Conservation (phyloP, 2,797 vertebrate species). For the Merluccius polli region DNA sequence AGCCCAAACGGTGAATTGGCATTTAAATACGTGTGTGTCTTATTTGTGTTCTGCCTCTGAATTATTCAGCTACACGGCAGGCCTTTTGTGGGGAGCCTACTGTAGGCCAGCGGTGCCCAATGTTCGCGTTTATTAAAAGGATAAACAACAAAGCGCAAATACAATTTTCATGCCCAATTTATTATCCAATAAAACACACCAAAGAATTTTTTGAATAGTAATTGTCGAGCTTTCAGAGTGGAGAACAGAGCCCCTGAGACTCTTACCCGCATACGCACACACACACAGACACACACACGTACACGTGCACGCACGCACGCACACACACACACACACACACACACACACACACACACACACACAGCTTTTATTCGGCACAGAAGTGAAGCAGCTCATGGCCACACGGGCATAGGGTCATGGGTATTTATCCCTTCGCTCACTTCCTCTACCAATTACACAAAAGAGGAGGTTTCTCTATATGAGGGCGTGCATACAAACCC, state of each 20-base stretch:
- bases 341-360: no score
- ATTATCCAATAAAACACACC: slow-evolving; percentile 60
- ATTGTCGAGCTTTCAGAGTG: slow-evolving; percentile 32
- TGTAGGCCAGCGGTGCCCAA: no score
- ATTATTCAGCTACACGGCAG: slow-evolving; percentile 41
- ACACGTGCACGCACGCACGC: no score
- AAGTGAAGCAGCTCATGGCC: not conserved
- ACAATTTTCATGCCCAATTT: slow-evolving; percentile 65
- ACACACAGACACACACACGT: not conserved
- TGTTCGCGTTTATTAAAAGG: slow-evolving; percentile 45
- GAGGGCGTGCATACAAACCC: no score
- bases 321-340: no score
- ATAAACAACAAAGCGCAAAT: slow-evolving; percentile 61
- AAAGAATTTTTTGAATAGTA: slow-evolving; percentile 55
- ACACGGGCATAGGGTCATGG: not conserved
- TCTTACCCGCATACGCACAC: slow-evolving; percentile 5
- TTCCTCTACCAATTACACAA: not conserved
- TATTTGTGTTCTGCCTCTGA: slow-evolving; percentile 29
- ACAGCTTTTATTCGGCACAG: no score
- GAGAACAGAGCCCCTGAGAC: slow-evolving; percentile 8
- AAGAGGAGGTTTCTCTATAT: no score
- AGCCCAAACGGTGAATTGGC: slow-evolving; percentile 46
- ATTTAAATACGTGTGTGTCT: slow-evolving; percentile 8
- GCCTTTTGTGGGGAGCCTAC: slow-evolving; percentile 43
- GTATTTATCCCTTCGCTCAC: not conserved